phyloP scores from a whole-genome alignment of 1,140 invertebrate species.

The Ephestia elutella region DNA sequence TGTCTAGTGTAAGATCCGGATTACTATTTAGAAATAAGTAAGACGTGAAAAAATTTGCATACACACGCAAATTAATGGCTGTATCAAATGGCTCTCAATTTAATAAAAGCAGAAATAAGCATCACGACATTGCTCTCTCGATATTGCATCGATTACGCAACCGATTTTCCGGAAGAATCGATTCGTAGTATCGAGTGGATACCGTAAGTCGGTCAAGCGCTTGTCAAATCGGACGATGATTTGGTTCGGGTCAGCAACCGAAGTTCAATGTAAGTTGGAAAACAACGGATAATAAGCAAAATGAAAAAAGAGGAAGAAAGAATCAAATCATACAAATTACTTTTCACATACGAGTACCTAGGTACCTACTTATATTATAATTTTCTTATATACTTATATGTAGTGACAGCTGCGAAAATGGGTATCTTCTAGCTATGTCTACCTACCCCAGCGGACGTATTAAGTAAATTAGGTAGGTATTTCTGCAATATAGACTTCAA shows the following conservation, averaged over 20 bases:
- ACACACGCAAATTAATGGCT: not conserved
- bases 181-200: slow-evolving; percentile 31
- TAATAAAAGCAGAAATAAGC: not conserved
- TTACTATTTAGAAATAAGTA: not conserved
- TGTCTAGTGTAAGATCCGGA: not conserved
- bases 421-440: too few species aligned
- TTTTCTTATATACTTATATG: too few species aligned
- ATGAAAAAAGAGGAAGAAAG: not conserved
- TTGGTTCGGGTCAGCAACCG: slow-evolving; percentile 21
- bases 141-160: slow-evolving; percentile 31
- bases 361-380: too few species aligned
- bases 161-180: slow-evolving; percentile 47
- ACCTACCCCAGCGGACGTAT: too few species aligned
- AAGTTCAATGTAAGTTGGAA: not conserved
- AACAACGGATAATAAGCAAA: not conserved
- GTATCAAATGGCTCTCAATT: not conserved
- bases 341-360: too few species aligned
- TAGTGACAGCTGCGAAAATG: too few species aligned
- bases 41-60: not conserved
- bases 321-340: too few species aligned
- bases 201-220: slow-evolving; percentile 43
- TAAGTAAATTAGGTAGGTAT: too few species aligned
- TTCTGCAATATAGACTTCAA: too few species aligned
- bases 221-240: slow-evolving; percentile 39
- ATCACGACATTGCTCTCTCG: slow-evolving; percentile 8